A percentile compares a stretch with the other conserved stretches of the same genome.
phyloP scores from a whole-genome alignment of 2,888 invertebrate species.

The Ophioninae sp. region DNA sequence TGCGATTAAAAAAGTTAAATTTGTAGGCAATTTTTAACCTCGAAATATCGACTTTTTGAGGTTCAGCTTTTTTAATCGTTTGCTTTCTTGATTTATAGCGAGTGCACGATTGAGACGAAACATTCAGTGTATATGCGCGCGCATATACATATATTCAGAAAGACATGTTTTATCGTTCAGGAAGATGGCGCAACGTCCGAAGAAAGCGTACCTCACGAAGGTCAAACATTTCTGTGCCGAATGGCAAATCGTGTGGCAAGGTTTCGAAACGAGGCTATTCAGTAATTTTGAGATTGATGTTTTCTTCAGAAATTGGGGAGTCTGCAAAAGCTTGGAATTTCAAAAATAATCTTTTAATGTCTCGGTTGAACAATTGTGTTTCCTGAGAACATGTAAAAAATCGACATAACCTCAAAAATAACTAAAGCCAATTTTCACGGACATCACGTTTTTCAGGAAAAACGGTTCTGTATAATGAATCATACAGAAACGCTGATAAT shows the following conservation, averaged over 20 bases:
- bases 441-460: too few species aligned
- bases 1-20: too few species aligned
- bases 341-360: not conserved
- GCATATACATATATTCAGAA: not conserved
- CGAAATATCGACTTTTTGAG: too few species aligned
- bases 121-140: not conserved
- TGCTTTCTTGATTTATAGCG: too few species aligned
- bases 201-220: not conserved
- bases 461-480: too few species aligned
- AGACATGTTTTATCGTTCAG: slow-evolving; percentile 25
- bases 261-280: not conserved
- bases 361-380: not conserved
- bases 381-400: too few species aligned
- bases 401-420: too few species aligned
- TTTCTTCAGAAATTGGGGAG: not conserved
- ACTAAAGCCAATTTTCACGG: too few species aligned
- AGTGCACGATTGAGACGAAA: too few species aligned
- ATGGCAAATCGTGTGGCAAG: not conserved
- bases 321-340: not conserved
- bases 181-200: slow-evolving; percentile 47
- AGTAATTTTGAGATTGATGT: not conserved
- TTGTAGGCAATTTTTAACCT: too few species aligned
- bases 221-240: not conserved
- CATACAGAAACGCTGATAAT: too few species aligned
- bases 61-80: too few species aligned